Base-by-base conservation (phyloP, 2,797 vertebrate genomes). In the Catostomus latipinnis region DNA sequence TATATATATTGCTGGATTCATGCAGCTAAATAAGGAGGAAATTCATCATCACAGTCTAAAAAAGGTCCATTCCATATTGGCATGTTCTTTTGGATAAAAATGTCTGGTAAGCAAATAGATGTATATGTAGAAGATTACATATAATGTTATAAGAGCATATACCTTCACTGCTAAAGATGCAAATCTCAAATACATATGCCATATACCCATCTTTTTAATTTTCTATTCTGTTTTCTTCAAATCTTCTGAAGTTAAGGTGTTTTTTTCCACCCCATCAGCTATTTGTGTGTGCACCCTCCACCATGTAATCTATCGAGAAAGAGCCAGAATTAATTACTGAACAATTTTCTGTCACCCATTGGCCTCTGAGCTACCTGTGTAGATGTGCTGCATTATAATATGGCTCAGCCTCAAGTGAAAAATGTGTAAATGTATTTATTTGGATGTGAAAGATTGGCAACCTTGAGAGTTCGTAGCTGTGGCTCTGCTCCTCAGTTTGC, bases 251-350 rank as follows among this genome's bases (percentile, higher is more conserved):
- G 34, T 34, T 34, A 34, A 34, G 34, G 34, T 34, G 34, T 34
- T 34, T 34, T 34, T 34, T 34, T 34, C 34, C 34, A 34, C 34
- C 34, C 62, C 69, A 77, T 66, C 69, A 67, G 74, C 75, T 81
- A 86, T 81, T 85, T 78, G 83, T 68, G 56, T 54, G 53, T 65
- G 81, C 81, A 62, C 81, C 68, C 84, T 84, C 75, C 77, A 11
- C 80, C 13, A 45, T 78, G 85, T 86, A 84, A 88, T 85, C 82
- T 65, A 14, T 60, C 52, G 80, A 87, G 88, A 87, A 81, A 61
- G 74, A 89, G 86, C 78, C 78, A 80, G 75, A 82, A 88, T 88
- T 86, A 88, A 90, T 90, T 86, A 88, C 77, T 86, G 78, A 90
- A 87, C 82, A 88, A 87, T 89, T 91, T 91, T 61, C 87, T 83